phyloP scores from a whole-genome alignment of 2,888 invertebrate species.

The Diaprepes abbreviatus region DNA sequence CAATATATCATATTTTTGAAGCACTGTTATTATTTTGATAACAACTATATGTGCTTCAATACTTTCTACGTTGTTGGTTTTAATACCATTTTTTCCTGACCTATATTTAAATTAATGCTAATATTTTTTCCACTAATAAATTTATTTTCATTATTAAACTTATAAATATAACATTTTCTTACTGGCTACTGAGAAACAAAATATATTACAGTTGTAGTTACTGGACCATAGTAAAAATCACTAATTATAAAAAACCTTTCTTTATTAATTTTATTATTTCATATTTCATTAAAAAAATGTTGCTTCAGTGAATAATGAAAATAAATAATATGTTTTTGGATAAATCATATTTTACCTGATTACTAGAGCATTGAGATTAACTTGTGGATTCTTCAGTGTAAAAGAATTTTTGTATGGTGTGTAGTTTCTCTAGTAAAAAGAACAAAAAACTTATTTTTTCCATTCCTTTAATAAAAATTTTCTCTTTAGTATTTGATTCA shows the following conservation, averaged over 20 bases:
- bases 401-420: not conserved
- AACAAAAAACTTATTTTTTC: too few species aligned
- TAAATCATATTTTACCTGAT: constrained; percentile 40
- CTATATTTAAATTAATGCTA: not conserved
- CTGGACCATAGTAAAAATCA: constrained; percentile 26
- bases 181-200: not conserved
- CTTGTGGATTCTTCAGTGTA: constrained; percentile 19
- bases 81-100: too few species aligned
- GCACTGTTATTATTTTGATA: too few species aligned
- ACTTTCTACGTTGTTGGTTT: too few species aligned
- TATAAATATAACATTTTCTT: not conserved
- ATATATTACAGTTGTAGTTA: not conserved
- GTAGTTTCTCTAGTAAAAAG: constrained; percentile 9
- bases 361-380: constrained; percentile 39
- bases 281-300: constrained; percentile 37
- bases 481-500: not conserved
- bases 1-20: too few species aligned
- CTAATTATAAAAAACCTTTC: constrained; percentile 39
- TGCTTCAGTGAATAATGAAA: constrained; percentile 36
- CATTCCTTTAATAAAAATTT: too few species aligned
- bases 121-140: not conserved
- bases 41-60: too few species aligned
- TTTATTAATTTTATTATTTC: constrained; percentile 37
- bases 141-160: not conserved
- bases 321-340: constrained; percentile 38